A percentile compares a stretch with the other conserved stretches of the same genome.
Evolutionary conservation across 1,140 invertebrate genomes (phyloP).

Genomic region (Globodera rostochiensis): DNA sequence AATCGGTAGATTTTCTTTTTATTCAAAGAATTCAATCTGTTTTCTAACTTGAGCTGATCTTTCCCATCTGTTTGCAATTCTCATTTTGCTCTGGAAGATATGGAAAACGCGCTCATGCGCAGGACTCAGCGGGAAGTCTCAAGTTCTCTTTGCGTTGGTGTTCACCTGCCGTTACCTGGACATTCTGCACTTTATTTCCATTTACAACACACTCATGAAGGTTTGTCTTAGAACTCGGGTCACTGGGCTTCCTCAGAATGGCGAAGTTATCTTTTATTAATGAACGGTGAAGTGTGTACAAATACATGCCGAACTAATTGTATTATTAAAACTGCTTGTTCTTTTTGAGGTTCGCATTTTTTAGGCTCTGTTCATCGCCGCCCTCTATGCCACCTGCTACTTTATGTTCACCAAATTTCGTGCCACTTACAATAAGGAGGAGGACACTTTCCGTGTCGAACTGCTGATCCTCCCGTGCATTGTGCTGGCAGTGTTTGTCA

Average conservation of each 20-base stretch:
- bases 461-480: conserved; percentile 86
- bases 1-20: background rate
- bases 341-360: conserved; percentile 67
- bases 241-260: background rate
- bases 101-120: conserved; percentile 67
- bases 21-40: background rate
- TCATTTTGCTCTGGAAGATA: conserved; percentile 49
- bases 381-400: conserved; percentile 87
- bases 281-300: background rate
- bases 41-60: conserved; percentile 31
- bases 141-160: conserved; percentile 92
- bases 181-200: conserved; percentile 88
- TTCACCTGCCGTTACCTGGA: conserved; percentile 93
- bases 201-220: conserved; percentile 97
- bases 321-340: background rate
- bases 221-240: conserved; percentile 33
- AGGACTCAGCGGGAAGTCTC: conserved; percentile 96
- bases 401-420: conserved; percentile 96
- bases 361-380: conserved; percentile 80
- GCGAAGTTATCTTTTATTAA: background rate
- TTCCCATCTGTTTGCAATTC: conserved; percentile 47
- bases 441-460: conserved; percentile 78
- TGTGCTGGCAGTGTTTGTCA: conserved; percentile 81
- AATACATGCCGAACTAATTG: background rate
- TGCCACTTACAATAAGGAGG: conserved; percentile 66